A percentile compares a stretch with the other conserved stretches of the same genome.
Evolutionary conservation across 2,797 vertebrate genomes (phyloP).

Genomic region (Scolopax bukidnonensis): DNA sequence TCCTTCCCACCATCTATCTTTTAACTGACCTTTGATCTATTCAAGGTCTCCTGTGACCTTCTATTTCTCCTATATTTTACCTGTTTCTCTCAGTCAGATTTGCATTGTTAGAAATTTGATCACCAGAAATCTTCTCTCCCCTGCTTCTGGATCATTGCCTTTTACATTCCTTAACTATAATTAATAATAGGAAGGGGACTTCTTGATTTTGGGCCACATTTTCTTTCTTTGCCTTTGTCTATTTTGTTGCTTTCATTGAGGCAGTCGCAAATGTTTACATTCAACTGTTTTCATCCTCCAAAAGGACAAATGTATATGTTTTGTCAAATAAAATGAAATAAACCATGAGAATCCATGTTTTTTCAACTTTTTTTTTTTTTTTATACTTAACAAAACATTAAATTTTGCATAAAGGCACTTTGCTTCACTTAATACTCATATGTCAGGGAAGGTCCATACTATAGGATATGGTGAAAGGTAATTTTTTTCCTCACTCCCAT

Average conservation of each 20-base stretch:
- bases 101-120: background rate
- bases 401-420: background rate
- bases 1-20: background rate
- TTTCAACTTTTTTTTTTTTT: background rate
- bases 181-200: background rate
- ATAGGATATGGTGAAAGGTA: background rate
- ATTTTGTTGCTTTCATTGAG: background rate
- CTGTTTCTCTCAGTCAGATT: background rate
- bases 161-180: background rate
- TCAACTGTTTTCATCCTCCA: background rate
- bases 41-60: background rate
- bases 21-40: background rate
- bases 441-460: background rate
- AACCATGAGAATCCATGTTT: background rate
- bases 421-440: background rate
- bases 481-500: background rate
- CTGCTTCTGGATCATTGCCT: background rate
- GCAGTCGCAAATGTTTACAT: background rate
- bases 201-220: background rate
- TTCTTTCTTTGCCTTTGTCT: background rate
- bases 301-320: background rate
- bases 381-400: background rate
- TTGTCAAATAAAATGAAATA: background rate
- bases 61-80: background rate
- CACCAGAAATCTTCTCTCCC: background rate